phyloP scores from a whole-genome alignment of 2,113 vertebrate species.

The Platichthys flesus region DNA sequence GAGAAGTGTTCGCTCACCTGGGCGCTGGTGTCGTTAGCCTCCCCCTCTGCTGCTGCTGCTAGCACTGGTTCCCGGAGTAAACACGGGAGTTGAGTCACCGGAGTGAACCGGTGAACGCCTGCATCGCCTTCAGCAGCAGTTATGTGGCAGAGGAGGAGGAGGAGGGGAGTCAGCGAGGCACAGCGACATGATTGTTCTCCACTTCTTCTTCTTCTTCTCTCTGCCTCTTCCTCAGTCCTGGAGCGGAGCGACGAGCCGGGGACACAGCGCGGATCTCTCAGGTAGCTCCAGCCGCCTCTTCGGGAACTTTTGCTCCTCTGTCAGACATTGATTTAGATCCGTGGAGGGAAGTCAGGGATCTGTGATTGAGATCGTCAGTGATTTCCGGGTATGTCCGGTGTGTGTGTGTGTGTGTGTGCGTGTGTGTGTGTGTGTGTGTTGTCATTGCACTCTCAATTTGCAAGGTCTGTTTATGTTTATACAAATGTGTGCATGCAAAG shows the following conservation, averaged over 20 bases:
- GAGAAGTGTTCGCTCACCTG: conserved; percentile 34
- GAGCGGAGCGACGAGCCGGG: conserved; percentile 29
- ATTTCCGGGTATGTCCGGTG: conserved; percentile 4
- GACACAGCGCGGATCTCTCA: conserved; percentile 21
- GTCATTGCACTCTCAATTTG: not conserved
- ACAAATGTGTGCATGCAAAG: no score
- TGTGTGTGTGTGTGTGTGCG: not conserved
- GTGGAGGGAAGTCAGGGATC: not conserved
- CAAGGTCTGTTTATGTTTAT: not conserved
- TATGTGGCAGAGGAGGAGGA: conserved; percentile 76
- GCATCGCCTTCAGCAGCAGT: conserved; percentile 36
- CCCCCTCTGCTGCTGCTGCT: not conserved
- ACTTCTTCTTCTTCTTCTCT: conserved; percentile 16
- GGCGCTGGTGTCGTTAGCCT: not conserved
- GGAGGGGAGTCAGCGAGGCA: conserved; percentile 49
- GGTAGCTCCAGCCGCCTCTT: conserved; percentile 35
- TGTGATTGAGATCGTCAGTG: not conserved
- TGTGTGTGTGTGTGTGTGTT: not conserved
- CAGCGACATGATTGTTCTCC: conserved; percentile 78
- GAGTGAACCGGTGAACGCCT: conserved; percentile 52
- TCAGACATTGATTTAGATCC: not conserved
- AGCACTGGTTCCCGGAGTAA: conserved; percentile 19
- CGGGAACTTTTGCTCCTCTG: not conserved
- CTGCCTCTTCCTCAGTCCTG: conserved; percentile 35
- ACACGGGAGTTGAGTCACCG: conserved; percentile 49